Evolutionary conservation across 2,113 vertebrate genomes (phyloP).

Genomic region (Neofelis nebulosa): DNA sequence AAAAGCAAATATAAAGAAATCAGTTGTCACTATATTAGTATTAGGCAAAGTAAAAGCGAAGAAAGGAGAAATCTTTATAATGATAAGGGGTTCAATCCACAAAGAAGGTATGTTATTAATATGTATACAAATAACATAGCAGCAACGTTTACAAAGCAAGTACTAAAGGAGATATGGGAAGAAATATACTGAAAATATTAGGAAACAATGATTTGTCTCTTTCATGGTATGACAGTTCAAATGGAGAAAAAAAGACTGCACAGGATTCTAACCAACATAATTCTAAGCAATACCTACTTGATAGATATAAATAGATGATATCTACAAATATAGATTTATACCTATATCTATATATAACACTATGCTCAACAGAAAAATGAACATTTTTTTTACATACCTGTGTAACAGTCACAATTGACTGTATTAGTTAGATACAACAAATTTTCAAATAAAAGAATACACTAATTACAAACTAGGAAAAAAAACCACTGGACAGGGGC

Average conservation of each 20-base stretch:
- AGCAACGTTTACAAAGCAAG: not conserved
- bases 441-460: not conserved
- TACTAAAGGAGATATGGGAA: not conserved
- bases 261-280: not conserved
- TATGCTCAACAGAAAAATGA: not conserved
- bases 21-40: not conserved
- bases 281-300: not conserved
- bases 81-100: not conserved
- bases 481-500: not conserved
- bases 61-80: not conserved
- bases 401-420: not conserved
- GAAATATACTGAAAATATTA: not conserved
- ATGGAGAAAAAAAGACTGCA: not conserved
- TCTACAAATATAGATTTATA: not conserved
- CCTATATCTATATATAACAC: too few species aligned
- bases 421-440: not conserved
- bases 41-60: not conserved
- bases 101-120: not conserved
- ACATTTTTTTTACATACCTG: not conserved
- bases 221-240: not conserved
- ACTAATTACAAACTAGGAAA: not conserved
- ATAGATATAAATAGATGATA: not conserved
- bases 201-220: not conserved
- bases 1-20: not conserved
- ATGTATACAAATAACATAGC: not conserved